A percentile compares a stretch with the other conserved stretches of the same genome.
Evolutionary conservation across 2,113 vertebrate genomes (phyloP).

Genomic region (Lepidothrix coronata): DNA sequence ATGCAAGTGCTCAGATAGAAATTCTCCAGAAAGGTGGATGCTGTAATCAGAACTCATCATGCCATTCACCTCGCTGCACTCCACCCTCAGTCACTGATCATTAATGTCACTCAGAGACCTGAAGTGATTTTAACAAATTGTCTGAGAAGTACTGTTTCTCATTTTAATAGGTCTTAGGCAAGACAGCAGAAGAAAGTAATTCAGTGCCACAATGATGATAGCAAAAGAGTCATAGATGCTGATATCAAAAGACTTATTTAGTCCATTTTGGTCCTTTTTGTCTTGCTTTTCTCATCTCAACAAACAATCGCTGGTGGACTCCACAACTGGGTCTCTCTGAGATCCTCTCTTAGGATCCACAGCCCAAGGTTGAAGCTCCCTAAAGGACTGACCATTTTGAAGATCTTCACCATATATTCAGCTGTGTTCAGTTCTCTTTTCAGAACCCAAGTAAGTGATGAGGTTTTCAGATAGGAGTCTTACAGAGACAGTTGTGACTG

Average conservation of each 20-base stretch:
- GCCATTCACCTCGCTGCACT: not conserved
- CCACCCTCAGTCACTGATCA: not conserved
- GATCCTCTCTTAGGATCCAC: not conserved
- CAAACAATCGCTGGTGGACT: not conserved
- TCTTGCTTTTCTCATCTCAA: constrained; percentile 12
- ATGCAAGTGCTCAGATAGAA: not conserved
- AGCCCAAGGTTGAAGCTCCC: not conserved
- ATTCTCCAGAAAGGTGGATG: not conserved
- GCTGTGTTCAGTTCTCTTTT: not conserved
- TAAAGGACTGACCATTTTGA: not conserved
- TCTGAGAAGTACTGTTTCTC: constrained; percentile 5
- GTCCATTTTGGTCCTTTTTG: constrained; percentile 19
- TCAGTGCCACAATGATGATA: constrained; percentile 7
- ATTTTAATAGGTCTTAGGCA: not conserved
- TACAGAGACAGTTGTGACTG: not conserved
- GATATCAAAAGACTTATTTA: constrained; percentile 34
- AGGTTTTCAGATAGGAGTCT: not conserved
- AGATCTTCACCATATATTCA: not conserved
- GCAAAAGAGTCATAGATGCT: not conserved
- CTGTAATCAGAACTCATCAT: not conserved
- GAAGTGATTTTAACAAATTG: constrained; percentile 12
- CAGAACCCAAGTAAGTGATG: not conserved
- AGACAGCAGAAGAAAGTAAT: constrained; percentile 21
- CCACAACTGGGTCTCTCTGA: not conserved
- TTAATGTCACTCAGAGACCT: not conserved